Percentiles rank a stretch among this genome's conserved stretches.
Conservation (phyloP, 2,113 vertebrate species). For the Lycocorax pyrrhopterus region DNA sequence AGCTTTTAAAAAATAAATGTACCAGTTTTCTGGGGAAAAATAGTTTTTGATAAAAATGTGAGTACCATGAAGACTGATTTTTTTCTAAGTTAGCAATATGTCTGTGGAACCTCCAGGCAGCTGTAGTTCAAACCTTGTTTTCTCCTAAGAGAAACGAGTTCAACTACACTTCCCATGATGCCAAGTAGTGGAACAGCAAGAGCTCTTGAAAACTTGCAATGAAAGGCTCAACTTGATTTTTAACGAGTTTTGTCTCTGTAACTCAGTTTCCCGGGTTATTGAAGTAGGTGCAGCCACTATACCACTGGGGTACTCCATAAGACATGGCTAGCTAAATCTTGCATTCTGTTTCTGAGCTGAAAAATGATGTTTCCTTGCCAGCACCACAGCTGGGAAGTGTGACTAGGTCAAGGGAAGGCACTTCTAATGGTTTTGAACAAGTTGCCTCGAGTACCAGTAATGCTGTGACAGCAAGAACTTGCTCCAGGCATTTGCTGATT, state of each 20-base stretch:
- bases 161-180: neutral
- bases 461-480: neutral
- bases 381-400: rapidly evolving
- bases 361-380: neutral
- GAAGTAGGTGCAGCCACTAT: neutral
- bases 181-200: neutral
- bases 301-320: neutral
- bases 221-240: neutral
- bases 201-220: neutral
- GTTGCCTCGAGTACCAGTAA: neutral
- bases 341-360: neutral
- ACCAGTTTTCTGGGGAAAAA: neutral
- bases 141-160: neutral
- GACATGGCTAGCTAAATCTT: neutral
- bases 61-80: neutral
- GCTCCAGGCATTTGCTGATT: neutral
- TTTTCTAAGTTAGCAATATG: neutral
- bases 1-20: conserved; percentile 18
- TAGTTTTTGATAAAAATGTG: neutral
- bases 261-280: neutral
- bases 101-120: neutral
- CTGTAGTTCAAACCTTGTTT: neutral
- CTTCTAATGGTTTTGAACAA: neutral
- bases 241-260: neutral
- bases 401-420: neutral